A percentile compares a stretch with the other conserved stretches of the same genome.
phyloP scores from a whole-genome alignment of 2,888 invertebrate genomes.

The Hypomecis punctinalis region DNA sequence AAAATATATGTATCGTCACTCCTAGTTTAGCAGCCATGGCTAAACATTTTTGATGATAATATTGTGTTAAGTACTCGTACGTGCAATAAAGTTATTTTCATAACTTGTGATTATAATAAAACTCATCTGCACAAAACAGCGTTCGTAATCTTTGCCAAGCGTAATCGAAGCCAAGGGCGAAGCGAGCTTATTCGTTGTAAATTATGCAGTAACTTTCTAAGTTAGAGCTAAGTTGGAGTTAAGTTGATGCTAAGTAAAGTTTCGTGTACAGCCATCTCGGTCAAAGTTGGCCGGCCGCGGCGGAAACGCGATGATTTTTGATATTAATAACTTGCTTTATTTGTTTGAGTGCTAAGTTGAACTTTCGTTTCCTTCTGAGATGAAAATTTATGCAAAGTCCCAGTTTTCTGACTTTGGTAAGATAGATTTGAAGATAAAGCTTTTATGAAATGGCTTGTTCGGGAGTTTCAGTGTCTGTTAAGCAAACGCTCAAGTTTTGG shows the following conservation, averaged over 20 bases:
- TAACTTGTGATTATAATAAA: not conserved
- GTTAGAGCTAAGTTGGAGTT: conserved; percentile 48
- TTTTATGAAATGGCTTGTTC: not conserved
- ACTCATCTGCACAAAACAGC: conserved; percentile 33
- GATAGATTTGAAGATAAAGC: not conserved
- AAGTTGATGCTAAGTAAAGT: conserved; percentile 51
- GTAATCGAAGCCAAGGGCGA: conserved; percentile 55
- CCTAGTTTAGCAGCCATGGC: no score
- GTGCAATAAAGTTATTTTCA: no score
- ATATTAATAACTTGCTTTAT: conserved; percentile 43
- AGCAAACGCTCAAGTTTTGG: no score
- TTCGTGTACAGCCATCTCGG: conserved; percentile 47
- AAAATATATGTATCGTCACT: no score
- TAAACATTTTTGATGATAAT: no score
- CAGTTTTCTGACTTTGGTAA: conserved; percentile 3
- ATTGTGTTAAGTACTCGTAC: no score
- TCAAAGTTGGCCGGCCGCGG: conserved; percentile 37
- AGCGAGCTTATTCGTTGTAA: conserved; percentile 52
- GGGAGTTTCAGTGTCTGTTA: no score
- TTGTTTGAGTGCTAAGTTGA: conserved; percentile 36
- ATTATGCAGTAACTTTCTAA: conserved; percentile 60
- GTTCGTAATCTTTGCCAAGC: conserved; percentile 35
- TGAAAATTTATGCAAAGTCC: conserved; percentile 10
- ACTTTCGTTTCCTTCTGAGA: conserved; percentile 25
- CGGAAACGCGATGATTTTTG: conserved; percentile 41